phyloP scores from a whole-genome alignment of 2,113 vertebrate species.

The Gadus macrocephalus region DNA sequence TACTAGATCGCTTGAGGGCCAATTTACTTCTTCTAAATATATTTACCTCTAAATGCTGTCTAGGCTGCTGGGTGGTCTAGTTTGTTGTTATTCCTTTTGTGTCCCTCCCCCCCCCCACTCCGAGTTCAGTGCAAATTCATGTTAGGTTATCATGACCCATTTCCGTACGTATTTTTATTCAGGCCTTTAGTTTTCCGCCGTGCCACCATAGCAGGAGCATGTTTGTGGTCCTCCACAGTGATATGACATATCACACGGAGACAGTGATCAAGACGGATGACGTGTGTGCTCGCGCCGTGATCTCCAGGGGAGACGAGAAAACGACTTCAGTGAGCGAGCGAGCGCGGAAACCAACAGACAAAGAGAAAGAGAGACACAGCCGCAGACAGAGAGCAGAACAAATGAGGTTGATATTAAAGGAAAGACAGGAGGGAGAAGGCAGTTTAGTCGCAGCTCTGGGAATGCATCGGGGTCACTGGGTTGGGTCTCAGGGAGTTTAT shows the following conservation, averaged over 20 bases:
- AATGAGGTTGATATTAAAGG: too few species aligned
- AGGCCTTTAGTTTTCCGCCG: constrained; percentile 9
- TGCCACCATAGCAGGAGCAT: constrained; percentile 34
- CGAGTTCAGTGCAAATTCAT: constrained; percentile 34
- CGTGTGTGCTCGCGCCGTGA: constrained; percentile 19
- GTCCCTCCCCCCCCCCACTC: not conserved
- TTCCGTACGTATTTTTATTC: constrained; percentile 10
- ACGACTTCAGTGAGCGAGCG: not conserved
- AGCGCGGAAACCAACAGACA: not conserved
- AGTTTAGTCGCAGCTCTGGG: too few species aligned
- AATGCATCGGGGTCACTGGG: too few species aligned
- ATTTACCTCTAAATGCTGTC: too few species aligned
- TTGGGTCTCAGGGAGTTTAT: not conserved
- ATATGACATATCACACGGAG: constrained; percentile 54
- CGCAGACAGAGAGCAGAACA: not conserved
- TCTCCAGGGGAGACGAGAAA: constrained; percentile 27
- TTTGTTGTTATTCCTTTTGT: constrained; percentile 41
- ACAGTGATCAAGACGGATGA: constrained; percentile 64
- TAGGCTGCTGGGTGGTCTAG: constrained; percentile 14
- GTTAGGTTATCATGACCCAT: constrained; percentile 9
- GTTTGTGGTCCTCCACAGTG: constrained; percentile 42
- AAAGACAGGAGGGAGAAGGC: too few species aligned
- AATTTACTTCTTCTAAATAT: too few species aligned
- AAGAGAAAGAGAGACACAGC: not conserved
- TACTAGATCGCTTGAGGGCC: too few species aligned